Conservation (phyloP, 2,113 vertebrate genomes). For the Conger conger region DNA sequence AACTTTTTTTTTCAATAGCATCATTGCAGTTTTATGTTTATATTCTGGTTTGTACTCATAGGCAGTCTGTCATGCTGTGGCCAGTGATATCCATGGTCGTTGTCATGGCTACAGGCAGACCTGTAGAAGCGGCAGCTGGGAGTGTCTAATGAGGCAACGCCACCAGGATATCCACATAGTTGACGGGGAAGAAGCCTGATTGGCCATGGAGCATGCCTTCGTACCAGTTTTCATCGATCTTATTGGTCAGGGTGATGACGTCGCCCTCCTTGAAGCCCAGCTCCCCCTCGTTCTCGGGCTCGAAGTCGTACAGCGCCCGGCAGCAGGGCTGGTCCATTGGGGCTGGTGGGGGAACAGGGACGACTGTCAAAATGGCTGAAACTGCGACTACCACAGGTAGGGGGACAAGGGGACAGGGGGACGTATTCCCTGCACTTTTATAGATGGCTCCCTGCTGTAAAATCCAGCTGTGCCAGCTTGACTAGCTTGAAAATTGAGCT, state of each 20-base stretch:
- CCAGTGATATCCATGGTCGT: conserved; percentile 12
- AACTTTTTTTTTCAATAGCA: not conserved
- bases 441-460: no score
- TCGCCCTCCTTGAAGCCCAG: conserved; percentile 94
- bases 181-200: conserved; percentile 96
- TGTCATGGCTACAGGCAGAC: conserved; percentile 14
- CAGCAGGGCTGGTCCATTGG: conserved; percentile 91
- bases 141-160: conserved; percentile 85
- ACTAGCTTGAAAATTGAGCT: no score
- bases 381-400: not conserved
- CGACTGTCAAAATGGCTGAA: no score
- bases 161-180: conserved; percentile 94
- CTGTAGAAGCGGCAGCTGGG: conserved; percentile 57
- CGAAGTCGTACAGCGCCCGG: conserved; percentile 92
- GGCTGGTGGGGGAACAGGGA: conserved; percentile 36
- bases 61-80: conserved; percentile 15
- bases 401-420: no score
- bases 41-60: not conserved
- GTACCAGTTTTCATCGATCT: conserved; percentile 98
- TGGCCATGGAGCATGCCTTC: conserved; percentile 94
- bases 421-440: no score
- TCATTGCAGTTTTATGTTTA: not conserved
- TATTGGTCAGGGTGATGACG: conserved; percentile 91
- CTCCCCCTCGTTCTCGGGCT: conserved; percentile 94
- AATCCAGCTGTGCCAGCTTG: no score